Conservation (phyloP, 2,797 vertebrate genomes). For the Parotocinclus haroldoi region DNA sequence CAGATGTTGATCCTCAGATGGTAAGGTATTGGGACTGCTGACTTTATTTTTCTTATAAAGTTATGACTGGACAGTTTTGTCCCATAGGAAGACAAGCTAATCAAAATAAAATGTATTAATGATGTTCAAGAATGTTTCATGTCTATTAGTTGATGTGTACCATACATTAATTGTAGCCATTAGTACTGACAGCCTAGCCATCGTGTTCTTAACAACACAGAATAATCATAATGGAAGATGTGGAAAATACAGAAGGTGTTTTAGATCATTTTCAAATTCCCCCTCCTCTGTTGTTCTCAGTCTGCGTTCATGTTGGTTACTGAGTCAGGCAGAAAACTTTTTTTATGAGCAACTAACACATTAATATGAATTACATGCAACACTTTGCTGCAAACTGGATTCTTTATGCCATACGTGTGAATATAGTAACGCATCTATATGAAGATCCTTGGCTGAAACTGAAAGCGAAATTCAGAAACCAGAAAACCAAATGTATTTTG, state of each 20-base stretch:
- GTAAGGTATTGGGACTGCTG: too few relatives aligned
- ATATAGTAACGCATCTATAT: background rate
- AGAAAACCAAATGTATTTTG: background rate
- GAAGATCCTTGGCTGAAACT: background rate
- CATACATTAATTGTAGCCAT: too few relatives aligned
- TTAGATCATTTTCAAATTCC: constrained; percentile 26
- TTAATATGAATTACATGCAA: background rate
- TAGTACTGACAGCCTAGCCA: too few relatives aligned
- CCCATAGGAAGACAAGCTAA: too few relatives aligned
- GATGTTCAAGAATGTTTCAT: too few relatives aligned
- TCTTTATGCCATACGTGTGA: background rate
- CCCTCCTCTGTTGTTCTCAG: constrained; percentile 21
- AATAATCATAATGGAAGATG: background rate
- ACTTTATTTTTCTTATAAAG: too few relatives aligned
- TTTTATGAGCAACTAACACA: background rate
- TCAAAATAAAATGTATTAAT: too few relatives aligned
- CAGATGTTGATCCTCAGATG: too few relatives aligned
- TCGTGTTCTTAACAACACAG: background rate
- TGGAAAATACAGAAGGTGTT: constrained; percentile 17
- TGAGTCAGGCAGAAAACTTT: background rate
- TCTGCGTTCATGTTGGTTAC: background rate
- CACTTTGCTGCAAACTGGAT: background rate
- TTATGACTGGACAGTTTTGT: too few relatives aligned
- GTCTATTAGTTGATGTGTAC: too few relatives aligned
- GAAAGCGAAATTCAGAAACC: background rate